Evolutionary conservation across 2,113 vertebrate genomes (phyloP), one percentile per base, ranked within the genome.

Genomic region (Mesembrinibis cayennensis): DNA sequence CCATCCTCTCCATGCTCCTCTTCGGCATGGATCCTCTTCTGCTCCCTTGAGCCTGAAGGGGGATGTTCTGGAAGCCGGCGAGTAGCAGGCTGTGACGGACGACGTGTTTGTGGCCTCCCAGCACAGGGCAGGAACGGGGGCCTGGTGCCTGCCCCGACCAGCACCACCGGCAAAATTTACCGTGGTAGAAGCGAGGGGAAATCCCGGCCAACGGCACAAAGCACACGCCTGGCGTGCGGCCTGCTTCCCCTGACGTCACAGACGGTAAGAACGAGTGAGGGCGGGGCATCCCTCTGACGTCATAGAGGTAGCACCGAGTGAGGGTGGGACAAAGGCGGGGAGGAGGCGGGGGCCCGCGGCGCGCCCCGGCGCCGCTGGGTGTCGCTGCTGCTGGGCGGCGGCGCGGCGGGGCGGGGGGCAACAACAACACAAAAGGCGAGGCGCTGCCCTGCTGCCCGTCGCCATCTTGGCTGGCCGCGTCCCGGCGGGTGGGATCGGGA

Each of bases 341-440:
- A 27, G 9, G 23, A 6, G 58, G 44, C 42, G 2, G 49, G 11
- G 19, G 10, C 13, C 20, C n/a, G 70, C 70, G 4, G 26, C 10
- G 55, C 56, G 12, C 36, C 5, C 20, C 13, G 56, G 36, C 34
- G 56, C 98, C 98, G 97, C 98, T 97, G 93, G 98, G 95, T 97
- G 98, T 96, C 98, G 95, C 82, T 97, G 97, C 82, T 97, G 97
- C 27, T 59, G 95, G 97, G 83, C 70, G 84, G 70, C 47, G 67
- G 65, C 20, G 83, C 42, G 82, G 47, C 58, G 4, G 22, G 49
- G 22, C 22, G 11, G 34, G 40, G 27, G 18, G 19, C 30, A 13
- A 17, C 12, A 47, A 14, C 38, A 69, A 18, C 16, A 29, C 61
- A 52, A 61, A 59, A 56, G 73, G 73, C 55, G 88, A 42, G 34